Conservation (phyloP, 2,797 vertebrate genomes). For the Moxostoma hubbsi region DNA sequence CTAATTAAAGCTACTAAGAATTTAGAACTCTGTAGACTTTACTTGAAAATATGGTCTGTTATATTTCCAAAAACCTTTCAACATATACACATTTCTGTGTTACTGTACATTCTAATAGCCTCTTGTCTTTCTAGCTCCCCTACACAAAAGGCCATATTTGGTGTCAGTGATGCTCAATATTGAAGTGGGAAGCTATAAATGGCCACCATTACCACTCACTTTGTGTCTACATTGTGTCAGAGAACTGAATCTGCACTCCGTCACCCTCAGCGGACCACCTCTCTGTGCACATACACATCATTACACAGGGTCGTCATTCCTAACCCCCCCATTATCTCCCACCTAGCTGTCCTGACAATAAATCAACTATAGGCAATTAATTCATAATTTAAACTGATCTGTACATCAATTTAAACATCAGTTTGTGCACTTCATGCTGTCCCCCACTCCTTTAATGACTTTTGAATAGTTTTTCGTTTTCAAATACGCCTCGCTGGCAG, state of each 20-base stretch:
- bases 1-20: too few species aligned
- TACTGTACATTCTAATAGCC: constrained; percentile 19
- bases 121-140: not conserved
- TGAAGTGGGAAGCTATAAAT: constrained; percentile 43
- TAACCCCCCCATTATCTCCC: constrained; percentile 3
- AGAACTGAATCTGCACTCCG: constrained; percentile 39
- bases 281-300: constrained; percentile 10
- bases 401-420: not conserved
- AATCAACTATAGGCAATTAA: not conserved
- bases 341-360: not conserved
- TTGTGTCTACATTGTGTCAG: constrained; percentile 41
- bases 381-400: not conserved
- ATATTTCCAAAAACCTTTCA: not conserved
- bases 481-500: not conserved
- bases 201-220: constrained; percentile 24
- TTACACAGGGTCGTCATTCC: constrained; percentile 6
- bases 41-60: too few species aligned
- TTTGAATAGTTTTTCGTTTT: constrained; percentile 12
- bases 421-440: not conserved
- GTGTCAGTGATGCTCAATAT: constrained; percentile 44
- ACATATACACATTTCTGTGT: not conserved
- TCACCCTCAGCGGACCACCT: constrained; percentile 30
- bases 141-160: constrained; percentile 27
- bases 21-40: too few species aligned
- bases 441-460: not conserved